Evolutionary conservation across 2,113 vertebrate genomes (phyloP).

Genomic region (Centropristis striata): DNA sequence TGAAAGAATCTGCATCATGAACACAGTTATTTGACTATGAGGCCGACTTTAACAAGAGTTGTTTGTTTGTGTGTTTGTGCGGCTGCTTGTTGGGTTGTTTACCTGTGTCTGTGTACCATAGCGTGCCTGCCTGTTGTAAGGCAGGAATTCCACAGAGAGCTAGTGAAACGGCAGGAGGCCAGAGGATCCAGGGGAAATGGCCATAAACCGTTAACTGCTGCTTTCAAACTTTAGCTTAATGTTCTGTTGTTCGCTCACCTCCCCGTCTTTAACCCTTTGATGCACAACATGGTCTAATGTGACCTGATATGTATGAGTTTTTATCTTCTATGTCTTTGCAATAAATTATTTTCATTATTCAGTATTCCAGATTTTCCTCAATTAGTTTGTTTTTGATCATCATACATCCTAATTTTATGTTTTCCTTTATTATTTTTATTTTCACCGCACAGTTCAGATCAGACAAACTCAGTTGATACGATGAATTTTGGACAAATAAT

Average conservation of each 20-base stretch:
- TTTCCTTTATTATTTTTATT: too few relatives aligned
- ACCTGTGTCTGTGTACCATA: conserved; percentile 50
- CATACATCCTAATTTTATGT: too few relatives aligned
- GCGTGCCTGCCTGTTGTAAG: conserved; percentile 72
- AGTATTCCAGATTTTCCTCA: too few relatives aligned
- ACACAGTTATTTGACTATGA: background rate
- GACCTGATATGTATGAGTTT: too few relatives aligned
- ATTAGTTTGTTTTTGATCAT: too few relatives aligned
- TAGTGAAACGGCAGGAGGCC: conserved; percentile 78
- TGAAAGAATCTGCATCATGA: background rate
- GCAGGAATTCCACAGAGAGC: conserved; percentile 73
- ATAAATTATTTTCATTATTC: too few relatives aligned
- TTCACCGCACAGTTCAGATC: too few relatives aligned
- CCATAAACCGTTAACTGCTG: conserved; percentile 68
- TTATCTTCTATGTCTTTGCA: too few relatives aligned
- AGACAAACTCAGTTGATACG: too few relatives aligned
- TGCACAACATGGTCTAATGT: too few relatives aligned
- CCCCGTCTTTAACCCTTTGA: too few relatives aligned
- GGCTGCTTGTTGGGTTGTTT: conserved; percentile 47
- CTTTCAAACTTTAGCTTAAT: conserved; percentile 49
- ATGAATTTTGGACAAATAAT: too few relatives aligned
- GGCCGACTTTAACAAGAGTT: background rate
- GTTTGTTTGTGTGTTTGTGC: conserved; percentile 9
- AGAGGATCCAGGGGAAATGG: conserved; percentile 71
- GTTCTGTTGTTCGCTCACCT: conserved; percentile 33